Base-by-base conservation (phyloP, 2,797 vertebrate genomes). In the Aselliscus stoliczkanus region DNA sequence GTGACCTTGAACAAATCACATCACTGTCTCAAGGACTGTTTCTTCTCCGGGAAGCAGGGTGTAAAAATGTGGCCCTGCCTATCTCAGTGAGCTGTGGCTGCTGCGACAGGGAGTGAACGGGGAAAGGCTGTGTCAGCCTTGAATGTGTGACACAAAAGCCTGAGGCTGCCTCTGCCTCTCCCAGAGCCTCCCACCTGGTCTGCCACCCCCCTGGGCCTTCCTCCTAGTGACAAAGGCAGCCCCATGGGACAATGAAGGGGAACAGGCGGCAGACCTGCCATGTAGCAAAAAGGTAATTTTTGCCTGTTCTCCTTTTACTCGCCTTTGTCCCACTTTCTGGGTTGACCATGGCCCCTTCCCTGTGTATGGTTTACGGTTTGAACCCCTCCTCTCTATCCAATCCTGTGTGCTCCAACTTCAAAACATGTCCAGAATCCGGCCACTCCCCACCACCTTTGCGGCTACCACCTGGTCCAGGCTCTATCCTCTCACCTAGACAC, bases 1-100 rank as follows among this genome's bases (percentile, higher is more conserved):
- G 88, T 73, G 77, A 94, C 96, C 93, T 91, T 70, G 76, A 88
- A 42, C 44, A 58, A 67, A 70, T 50, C 21, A 5, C 34, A 23
- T n/a, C 34, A 42, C 62, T 1, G 14, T 23, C 42, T 52, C 54
- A 7, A 29, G 12, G 13, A 60, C 50, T 20, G 60, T 31, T 18
- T 72, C 42, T 25, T 77, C 86, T 79, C 50, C 2, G 5, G 67
- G 52, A 94, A 34, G 39, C 77, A 17, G 47, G 62, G 13, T 18
- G 8, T 39, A 14, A 44, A 75, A 54, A 47, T 0, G 25, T n/a
- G n/a, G 4, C 31, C 58, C 72, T 20, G 69, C 76, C 70, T 5
- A 5, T 7, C 62, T 75, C 54, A 18, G 2, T 14, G 13, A 4
- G 13, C 29, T 29, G 58, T 31, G 0, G 12, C 11, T n/a, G 58